Evolutionary conservation across 2,888 invertebrate genomes (phyloP).

Genomic region (Tipula helvola): DNA sequence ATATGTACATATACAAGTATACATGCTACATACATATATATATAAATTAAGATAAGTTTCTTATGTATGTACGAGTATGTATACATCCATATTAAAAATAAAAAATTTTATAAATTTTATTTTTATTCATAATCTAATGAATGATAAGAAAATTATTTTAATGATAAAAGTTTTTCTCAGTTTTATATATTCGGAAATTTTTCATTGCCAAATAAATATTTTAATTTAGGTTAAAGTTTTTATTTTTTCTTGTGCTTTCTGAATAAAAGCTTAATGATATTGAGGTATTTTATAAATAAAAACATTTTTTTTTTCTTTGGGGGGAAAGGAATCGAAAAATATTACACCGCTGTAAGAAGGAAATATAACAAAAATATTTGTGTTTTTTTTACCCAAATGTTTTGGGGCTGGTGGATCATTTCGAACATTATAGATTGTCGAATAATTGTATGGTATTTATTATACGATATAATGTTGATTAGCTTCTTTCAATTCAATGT

Average conservation of each 20-base stretch:
- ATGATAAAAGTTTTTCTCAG: constrained; percentile 4
- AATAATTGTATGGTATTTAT: background rate
- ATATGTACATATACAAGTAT: background rate
- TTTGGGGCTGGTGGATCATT: background rate
- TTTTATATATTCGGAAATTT: background rate
- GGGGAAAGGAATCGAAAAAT: background rate
- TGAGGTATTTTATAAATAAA: background rate
- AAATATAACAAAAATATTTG: background rate
- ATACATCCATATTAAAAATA: background rate
- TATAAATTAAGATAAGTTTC: background rate
- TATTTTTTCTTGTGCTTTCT: background rate
- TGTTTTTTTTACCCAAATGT: background rate
- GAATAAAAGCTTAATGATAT: background rate
- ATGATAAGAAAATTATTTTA: constrained; percentile 4
- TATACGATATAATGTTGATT: too few species aligned
- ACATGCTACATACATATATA: background rate
- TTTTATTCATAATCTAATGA: constrained; percentile 4
- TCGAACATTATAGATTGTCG: background rate
- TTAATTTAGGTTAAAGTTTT: background rate
- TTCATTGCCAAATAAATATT: background rate
- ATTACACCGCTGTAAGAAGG: background rate
- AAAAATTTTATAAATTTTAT: background rate
- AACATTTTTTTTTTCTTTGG: background rate
- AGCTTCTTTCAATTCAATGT: too few species aligned
- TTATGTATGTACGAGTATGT: background rate